These are phyloP conservation scores for Papilio dardanus DNA, from an alignment of 1,140 invertebrate species.

Conservation along the genomic window DNA sequence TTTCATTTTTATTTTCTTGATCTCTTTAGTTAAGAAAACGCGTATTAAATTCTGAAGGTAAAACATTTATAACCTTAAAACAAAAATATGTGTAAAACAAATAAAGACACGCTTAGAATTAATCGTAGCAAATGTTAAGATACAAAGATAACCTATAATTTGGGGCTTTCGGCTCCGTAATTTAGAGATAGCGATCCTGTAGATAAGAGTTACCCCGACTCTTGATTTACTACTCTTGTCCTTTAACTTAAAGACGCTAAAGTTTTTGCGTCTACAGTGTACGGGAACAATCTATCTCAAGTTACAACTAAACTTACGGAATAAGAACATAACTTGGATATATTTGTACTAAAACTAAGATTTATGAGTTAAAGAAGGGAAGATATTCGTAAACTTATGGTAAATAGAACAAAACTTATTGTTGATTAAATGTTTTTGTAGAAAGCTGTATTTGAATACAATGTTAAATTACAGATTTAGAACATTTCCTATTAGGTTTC, in stretches of 20 bases:
- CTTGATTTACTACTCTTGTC: slow-evolving; percentile 73
- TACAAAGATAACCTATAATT: slow-evolving; percentile 54
- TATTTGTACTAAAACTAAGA: neutral
- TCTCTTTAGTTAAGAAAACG: no score
- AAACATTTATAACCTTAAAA: neutral
- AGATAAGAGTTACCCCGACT: slow-evolving; percentile 58
- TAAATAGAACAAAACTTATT: slow-evolving; percentile 7
- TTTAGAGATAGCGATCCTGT: slow-evolving; percentile 70
- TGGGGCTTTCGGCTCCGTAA: slow-evolving; percentile 58
- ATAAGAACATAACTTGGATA: slow-evolving; percentile 24
- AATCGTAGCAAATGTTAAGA: slow-evolving; percentile 39
- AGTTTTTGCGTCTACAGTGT: slow-evolving; percentile 64
- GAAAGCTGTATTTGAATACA: neutral
- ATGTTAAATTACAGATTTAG: neutral
- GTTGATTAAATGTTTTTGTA: no score
- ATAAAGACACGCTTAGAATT: slow-evolving; percentile 30
- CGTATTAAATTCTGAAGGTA: no score
- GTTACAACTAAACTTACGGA: slow-evolving; percentile 14
- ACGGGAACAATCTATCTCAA: slow-evolving; percentile 34
- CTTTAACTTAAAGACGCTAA: slow-evolving; percentile 68
- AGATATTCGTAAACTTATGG: neutral
- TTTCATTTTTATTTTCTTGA: no score
- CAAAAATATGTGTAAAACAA: neutral
- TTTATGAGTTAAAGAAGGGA: neutral
- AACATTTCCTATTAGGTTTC: neutral